Evolutionary conservation across 2,888 invertebrate genomes (phyloP), one percentile per base, ranked within the genome.

Genomic region (Litoditis marina): DNA sequence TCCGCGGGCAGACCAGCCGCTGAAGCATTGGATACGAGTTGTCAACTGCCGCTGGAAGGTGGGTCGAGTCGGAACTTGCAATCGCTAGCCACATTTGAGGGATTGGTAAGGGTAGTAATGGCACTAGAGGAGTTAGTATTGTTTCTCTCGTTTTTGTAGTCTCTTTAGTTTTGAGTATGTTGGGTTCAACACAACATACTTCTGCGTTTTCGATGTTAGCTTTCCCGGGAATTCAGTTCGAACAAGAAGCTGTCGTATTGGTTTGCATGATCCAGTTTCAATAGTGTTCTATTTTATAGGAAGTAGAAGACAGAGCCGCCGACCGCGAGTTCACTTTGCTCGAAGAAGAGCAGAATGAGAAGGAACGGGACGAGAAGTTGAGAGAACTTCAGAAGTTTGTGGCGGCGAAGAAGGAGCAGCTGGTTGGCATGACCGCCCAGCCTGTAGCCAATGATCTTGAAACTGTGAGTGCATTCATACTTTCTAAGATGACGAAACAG

Each of bases 21-120:
- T 99, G 83, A 94, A 94, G 83, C 94, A 96, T 85, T 96, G 95
- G 95, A 91, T 95, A 72, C 92, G 93, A 34, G 94, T 96, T 69
- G 92, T 96, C 66, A 91, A 94, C 83, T 90, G 92, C 27, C 87
- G 94, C 71, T 96, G 95, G 95, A 84, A 85, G 63, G 74, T 66
- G 32, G 65, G 64, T 5, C 44, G n/a, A n/a, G n/a, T n/a, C n/a
- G n/a, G n/a, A n/a, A n/a, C n/a, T n/a, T n/a, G n/a, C n/a, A n/a
- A n/a, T n/a, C n/a, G n/a, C n/a, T n/a, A n/a, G n/a, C n/a, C n/a
- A n/a, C n/a, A n/a, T n/a, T n/a, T n/a, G n/a, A n/a, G n/a, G n/a
- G n/a, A n/a, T n/a, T n/a, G n/a, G n/a, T n/a, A n/a, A n/a, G n/a
- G n/a, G n/a, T n/a, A n/a, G n/a, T n/a, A n/a, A n/a, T n/a, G n/a